Percentiles rank a stretch among this genome's conserved stretches.
Evolutionary conservation across 1,140 invertebrate species (phyloP).

Genomic region (Solen grandis): DNA sequence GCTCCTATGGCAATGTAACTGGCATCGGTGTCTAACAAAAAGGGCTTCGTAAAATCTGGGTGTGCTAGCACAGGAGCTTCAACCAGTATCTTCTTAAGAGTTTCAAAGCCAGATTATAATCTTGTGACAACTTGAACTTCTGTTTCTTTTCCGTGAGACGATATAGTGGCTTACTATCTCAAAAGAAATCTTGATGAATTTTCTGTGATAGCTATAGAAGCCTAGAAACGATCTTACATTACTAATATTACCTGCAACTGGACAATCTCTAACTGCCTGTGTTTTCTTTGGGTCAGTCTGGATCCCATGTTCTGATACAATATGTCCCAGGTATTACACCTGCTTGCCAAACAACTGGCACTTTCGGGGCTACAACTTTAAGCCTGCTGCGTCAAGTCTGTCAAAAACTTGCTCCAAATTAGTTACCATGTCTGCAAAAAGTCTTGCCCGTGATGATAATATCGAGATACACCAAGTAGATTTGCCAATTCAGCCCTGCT

Average conservation of each 20-base stretch:
- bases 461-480: too few relatives aligned
- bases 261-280: too few relatives aligned
- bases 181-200: too few relatives aligned
- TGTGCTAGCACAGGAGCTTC: constrained; percentile 44
- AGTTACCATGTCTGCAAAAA: constrained; percentile 10
- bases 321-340: constrained; percentile 65
- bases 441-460: neutral
- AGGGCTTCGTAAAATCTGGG: constrained; percentile 72
- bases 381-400: neutral
- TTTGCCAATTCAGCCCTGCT: too few relatives aligned
- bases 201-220: constrained; percentile 24
- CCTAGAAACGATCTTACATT: constrained; percentile 67
- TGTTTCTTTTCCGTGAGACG: constrained; percentile 16
- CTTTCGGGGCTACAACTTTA: constrained; percentile 53
- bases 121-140: constrained; percentile 4
- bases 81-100: constrained; percentile 33
- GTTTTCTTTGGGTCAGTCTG: too few relatives aligned
- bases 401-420: constrained; percentile 22
- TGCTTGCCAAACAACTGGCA: constrained; percentile 75
- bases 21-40: too few relatives aligned
- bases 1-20: too few relatives aligned
- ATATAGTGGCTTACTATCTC: constrained; percentile 11
- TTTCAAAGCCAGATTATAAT: too few relatives aligned
- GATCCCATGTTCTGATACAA: too few relatives aligned
- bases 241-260: too few relatives aligned